Evolutionary conservation across 2,797 vertebrate species (phyloP).

Genomic region (Vespertilio murinus): DNA sequence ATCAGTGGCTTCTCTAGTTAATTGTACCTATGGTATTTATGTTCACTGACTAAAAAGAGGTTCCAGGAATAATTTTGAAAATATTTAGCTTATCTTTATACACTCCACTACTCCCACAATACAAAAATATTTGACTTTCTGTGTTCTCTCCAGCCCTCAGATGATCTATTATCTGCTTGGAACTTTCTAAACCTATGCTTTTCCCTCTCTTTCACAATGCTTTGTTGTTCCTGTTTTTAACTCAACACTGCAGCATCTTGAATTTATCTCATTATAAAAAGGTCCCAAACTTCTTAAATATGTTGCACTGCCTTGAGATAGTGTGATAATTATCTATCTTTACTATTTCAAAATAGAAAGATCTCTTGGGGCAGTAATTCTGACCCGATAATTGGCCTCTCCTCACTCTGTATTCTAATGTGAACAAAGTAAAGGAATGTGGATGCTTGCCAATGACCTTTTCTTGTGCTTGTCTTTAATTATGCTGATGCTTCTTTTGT

Average conservation of each 20-base stretch:
- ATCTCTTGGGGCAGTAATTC: neutral
- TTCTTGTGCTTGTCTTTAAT: neutral
- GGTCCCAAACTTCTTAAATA: neutral
- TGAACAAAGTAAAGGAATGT: neutral
- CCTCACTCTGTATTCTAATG: neutral
- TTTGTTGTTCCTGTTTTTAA: neutral
- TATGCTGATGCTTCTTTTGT: neutral
- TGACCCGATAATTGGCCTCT: neutral
- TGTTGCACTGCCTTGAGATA: neutral
- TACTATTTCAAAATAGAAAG: neutral
- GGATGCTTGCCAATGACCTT: neutral
- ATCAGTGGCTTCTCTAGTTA: neutral
- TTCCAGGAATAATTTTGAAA: neutral
- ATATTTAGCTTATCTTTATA: neutral
- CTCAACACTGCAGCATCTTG: neutral
- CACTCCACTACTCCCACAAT: neutral
- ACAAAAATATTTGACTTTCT: neutral
- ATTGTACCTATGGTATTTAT: neutral
- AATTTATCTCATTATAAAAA: neutral
- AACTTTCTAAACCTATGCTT: neutral
- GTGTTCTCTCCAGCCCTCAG: neutral
- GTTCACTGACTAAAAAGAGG: neutral
- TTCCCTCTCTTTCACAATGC: neutral
- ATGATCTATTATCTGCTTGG: neutral
- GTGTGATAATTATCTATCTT: neutral